Base-by-base conservation (phyloP, 2,797 vertebrate species). In the Acipenser transmontanus region DNA sequence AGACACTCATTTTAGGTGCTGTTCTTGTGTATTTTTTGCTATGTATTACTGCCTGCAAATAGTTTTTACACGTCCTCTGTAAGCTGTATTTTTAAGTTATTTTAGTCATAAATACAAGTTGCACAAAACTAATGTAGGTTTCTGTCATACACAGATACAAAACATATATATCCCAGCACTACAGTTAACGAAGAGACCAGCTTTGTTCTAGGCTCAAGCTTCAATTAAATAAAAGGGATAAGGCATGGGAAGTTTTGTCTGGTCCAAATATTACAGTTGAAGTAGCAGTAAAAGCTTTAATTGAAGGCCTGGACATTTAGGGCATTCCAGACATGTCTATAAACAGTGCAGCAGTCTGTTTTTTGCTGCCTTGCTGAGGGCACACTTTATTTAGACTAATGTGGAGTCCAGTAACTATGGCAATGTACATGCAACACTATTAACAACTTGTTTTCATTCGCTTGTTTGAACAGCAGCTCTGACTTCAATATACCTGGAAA, bases 311-410 rank as follows among this genome's bases (percentile, higher is more conserved):
- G 34, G 20, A 62, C 34, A 74, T 60, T 73, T 17, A 54, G 2
- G 59, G 68, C 72, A 74, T 78, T 78, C 72, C 74, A 81, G 71
- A 74, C 70, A 75, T 71, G 76, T 78, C 73, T 77, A 70, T 72
- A 82, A 80, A 77, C 73, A 75, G 76, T 78, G 76, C 71, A 66
- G 66, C 74, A 76, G 70, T 64, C 76, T 78, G 66, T 81, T 77
- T 72, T 81, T 81, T 75, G 72, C 76, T 73, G 52, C 52, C 57
- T 60, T 49, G 50, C 54, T 64, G 62, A 60, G 49, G 54, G 14
- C 54, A 49, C 63, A 59, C 17, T 64, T 64, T 68, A 68, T 68
- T 68, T 60, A 64, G 68, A 69, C 62, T 50, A 60, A 66, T 66
- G 13, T 14, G 7, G 47, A 14, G 52, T 66, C 56, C 64, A 20